Evolutionary conservation across 2,888 invertebrate genomes (phyloP).

Genomic region (Ectemnius lituratus): DNA sequence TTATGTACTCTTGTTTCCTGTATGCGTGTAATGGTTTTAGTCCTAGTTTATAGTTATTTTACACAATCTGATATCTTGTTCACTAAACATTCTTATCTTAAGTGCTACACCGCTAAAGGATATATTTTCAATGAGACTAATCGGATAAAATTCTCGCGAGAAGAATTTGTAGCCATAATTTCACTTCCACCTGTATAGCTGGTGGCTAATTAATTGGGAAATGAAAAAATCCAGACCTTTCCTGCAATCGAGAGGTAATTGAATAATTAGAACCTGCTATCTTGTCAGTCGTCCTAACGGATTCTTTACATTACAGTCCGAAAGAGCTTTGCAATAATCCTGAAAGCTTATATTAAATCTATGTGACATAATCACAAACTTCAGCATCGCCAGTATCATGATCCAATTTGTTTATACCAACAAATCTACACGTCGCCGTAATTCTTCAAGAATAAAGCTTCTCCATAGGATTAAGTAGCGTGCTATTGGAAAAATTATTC

Average conservation of each 20-base stretch:
- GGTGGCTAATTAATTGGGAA: not conserved
- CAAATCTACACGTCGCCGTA: no score
- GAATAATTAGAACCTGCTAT: conserved; percentile 18
- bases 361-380: no score
- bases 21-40: conserved; percentile 35
- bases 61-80: conserved; percentile 60
- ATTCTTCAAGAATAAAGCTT: no score
- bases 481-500: no score
- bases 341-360: no score
- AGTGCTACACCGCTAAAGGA: conserved; percentile 48
- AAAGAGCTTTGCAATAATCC: no score
- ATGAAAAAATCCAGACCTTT: conserved; percentile 15
- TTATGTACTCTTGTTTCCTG: conserved; percentile 13
- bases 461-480: no score
- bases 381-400: no score
- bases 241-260: conserved; percentile 15
- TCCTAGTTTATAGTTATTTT: conserved; percentile 51
- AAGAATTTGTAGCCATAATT: conserved; percentile 25
- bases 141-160: conserved; percentile 45
- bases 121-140: conserved; percentile 38
- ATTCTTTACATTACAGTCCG: conserved; percentile 9
- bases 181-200: not conserved
- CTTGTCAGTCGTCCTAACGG: conserved; percentile 42
- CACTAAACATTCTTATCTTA: conserved; percentile 46
- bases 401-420: no score